Conservation (phyloP, 2,888 invertebrate species). For the Andrena haemorrhoa region DNA sequence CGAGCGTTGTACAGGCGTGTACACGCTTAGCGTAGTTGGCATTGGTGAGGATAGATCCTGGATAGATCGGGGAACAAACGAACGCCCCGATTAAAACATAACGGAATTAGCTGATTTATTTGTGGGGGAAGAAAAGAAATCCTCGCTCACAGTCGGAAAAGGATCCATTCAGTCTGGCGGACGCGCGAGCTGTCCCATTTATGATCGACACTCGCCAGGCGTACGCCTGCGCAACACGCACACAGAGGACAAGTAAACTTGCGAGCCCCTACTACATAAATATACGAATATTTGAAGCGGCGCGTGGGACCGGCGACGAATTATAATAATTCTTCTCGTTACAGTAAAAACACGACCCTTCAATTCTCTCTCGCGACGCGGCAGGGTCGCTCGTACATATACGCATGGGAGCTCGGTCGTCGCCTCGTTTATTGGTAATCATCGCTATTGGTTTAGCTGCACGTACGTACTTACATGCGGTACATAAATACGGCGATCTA, state of each 20-base stretch:
- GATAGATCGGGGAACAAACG: background rate
- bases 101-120: constrained; percentile 71
- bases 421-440: constrained; percentile 7
- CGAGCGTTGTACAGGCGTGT: too few species aligned
- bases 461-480: constrained; percentile 72
- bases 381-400: background rate
- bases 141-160: constrained; percentile 57
- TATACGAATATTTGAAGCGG: constrained; percentile 62
- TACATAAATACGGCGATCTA: constrained; percentile 76
- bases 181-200: constrained; percentile 36
- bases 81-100: constrained; percentile 64
- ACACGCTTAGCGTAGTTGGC: too few species aligned
- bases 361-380: background rate
- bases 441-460: constrained; percentile 42
- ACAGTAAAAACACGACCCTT: constrained; percentile 39
- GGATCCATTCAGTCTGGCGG: constrained; percentile 55
- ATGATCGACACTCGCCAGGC: constrained; percentile 46
- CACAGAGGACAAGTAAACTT: constrained; percentile 22
- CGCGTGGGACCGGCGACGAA: constrained; percentile 48
- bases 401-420: background rate
- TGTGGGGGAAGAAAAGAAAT: constrained; percentile 51
- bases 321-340: constrained; percentile 38
- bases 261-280: constrained; percentile 56
- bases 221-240: constrained; percentile 21
- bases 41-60: background rate